Percentiles rank a stretch among this genome's conserved stretches.
Conservation (phyloP, 2,113 vertebrate species). For the Aleadryas rufinucha region DNA sequence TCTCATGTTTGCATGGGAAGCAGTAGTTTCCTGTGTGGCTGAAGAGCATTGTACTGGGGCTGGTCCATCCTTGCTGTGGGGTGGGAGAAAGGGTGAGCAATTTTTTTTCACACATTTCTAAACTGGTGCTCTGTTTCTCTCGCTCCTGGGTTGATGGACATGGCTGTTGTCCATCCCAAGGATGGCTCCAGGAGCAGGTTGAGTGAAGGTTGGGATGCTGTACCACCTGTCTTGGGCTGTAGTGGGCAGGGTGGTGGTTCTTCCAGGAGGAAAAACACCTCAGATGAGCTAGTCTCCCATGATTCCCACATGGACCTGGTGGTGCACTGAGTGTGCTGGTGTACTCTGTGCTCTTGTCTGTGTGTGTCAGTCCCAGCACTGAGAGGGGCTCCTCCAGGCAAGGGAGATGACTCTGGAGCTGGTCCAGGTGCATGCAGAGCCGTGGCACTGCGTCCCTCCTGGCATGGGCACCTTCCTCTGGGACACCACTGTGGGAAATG, state of each 20-base stretch:
- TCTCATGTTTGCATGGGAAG: background rate
- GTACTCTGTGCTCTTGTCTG: background rate
- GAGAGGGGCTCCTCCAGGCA: background rate
- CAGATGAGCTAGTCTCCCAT: background rate
- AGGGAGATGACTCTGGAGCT: background rate
- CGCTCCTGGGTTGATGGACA: background rate
- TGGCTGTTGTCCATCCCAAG: background rate
- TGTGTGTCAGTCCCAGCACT: background rate
- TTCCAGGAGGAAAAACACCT: background rate
- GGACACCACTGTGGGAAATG: background rate
- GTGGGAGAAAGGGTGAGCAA: background rate
- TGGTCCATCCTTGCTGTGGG: background rate
- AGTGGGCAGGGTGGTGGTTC: background rate
- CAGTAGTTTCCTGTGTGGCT: background rate
- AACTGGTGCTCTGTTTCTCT: background rate
- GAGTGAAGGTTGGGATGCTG: background rate
- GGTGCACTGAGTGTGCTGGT: background rate
- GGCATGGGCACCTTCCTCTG: background rate
- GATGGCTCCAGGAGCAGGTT: background rate
- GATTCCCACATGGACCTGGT: accelerated
- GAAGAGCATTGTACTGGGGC: background rate
- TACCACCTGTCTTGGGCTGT: background rate
- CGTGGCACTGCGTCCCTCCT: background rate
- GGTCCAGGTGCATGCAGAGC: background rate
- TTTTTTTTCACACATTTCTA: background rate